phyloP scores from a whole-genome alignment of 2,113 vertebrate genomes.

The Proteles cristata region DNA sequence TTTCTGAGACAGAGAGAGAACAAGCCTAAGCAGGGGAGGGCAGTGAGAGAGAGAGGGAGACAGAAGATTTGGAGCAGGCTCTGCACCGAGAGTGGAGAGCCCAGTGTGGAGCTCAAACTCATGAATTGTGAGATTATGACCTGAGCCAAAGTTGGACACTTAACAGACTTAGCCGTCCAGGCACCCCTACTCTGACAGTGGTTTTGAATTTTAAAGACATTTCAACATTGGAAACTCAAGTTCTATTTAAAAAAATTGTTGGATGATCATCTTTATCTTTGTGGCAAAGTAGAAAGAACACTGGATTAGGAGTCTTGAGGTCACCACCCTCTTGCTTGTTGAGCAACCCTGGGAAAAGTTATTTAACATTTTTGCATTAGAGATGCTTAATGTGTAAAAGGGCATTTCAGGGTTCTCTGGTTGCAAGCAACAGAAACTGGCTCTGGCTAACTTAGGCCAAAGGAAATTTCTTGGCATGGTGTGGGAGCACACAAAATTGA shows the following conservation, averaged over 20 bases:
- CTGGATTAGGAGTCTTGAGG: not conserved
- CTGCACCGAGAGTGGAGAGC: too few relatives aligned
- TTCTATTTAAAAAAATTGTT: not conserved
- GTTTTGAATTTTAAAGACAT: conserved; percentile 28
- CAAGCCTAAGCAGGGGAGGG: too few relatives aligned
- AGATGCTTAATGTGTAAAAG: not conserved
- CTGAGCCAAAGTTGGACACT: too few relatives aligned
- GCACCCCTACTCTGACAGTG: not conserved
- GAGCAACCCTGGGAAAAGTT: not conserved
- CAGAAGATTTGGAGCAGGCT: too few relatives aligned
- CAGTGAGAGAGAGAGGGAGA: too few relatives aligned
- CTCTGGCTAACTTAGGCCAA: not conserved
- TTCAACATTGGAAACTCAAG: not conserved
- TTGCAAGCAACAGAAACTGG: not conserved
- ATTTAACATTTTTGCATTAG: not conserved
- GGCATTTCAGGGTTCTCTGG: not conserved
- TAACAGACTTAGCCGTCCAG: too few relatives aligned
- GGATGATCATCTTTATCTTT: not conserved
- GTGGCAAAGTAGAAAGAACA: not conserved
- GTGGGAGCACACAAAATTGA: not conserved
- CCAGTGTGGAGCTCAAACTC: too few relatives aligned
- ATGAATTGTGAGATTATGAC: too few relatives aligned
- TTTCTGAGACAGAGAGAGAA: too few relatives aligned
- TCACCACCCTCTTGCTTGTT: not conserved
- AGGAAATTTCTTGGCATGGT: not conserved